Base-by-base conservation (phyloP, 2,888 invertebrate species). In the Sarcophaga rosellei region DNA sequence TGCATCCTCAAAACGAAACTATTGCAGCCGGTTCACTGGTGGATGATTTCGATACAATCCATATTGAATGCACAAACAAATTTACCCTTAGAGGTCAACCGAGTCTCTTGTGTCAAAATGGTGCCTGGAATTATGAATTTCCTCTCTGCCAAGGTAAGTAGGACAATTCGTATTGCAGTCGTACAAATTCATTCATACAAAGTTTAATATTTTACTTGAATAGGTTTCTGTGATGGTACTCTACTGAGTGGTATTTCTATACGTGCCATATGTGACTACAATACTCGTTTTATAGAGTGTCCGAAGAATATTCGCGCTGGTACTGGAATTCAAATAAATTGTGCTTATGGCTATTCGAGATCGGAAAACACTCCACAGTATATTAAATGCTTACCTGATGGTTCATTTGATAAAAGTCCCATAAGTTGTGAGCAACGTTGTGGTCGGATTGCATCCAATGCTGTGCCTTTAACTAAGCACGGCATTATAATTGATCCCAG, bases 361-460 rank as follows among this genome's bases (percentile, higher is more conserved):
- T n/a, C 15, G 1, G 17, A 6, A 3, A 44, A 59, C 15, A 17
- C 11, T 20, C 10, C n/a, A 0, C 82, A 86, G 15, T 5, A 20
- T 4, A n/a, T 83, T 2, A 63, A 3, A 6, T 86, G 86, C 17
- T 59, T 83, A 35, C 53, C 61, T 15, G 53, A 84, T 75, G 86
- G 86, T 17, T 69, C 10, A 1, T 88, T 77, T 21, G 73, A 76
- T 63, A 21, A 20, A 23, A 17, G 0, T 0, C 85, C 73, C 6
- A 3, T 15, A 23, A 20, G 4, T 6, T 91, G 91, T 74, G 77
- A 81, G 8, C 89, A 81, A 15, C 80, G 84, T 11, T 91, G 91
- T 65, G 91, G 90, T 0, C 76, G 74, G 53, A 76, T 87, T 15
- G 25, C 82, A 15, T 4, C 73, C 10, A 15, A 20, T 17, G 65